Base-by-base conservation (phyloP, 2,888 invertebrate species). In the Sepiola atlantica region DNA sequence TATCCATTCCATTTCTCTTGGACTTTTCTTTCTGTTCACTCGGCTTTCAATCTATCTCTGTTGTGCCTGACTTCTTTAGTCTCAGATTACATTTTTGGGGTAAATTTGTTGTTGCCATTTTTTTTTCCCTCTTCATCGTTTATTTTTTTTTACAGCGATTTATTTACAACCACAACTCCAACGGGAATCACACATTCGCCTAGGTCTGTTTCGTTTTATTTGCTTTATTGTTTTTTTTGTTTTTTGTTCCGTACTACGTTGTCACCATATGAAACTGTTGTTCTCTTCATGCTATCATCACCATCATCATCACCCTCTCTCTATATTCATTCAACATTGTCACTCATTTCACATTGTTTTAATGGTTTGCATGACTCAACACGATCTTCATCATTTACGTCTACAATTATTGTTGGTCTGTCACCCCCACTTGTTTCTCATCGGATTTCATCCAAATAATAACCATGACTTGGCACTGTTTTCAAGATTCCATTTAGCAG, bases 91-190 rank as follows among this genome's bases (percentile, higher is more conserved):
- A 45, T 77, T 77, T n/a, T 77, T n/a, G n/a, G n/a, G n/a, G 77
- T 77, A 77, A n/a, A 77, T 32, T n/a, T 77, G 77, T 77, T 77
- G 77, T 77, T 77, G 77, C 77, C n/a, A 77, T 77, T n/a, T 77
- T 32, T 32, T 57, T 32, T 16, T 77, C n/a, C 28, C 28, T 77
- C 12, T 45, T 45, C 45, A 45, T 45, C 45, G 8, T 28, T 77
- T 28, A 28, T 77, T 77, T 77, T n/a, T 77, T 77, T 77, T 77
- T 77, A 77, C 77, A 77, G 77, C 77, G 77, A 77, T 2, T 77
- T 77, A 77, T 77, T 77, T 21, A n/a, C 77, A 77, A 77, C 77
- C 12, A 12, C 77, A 77, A 77, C 77, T n/a, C 20, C 77, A 77
- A 77, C 77, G 14, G n/a, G 77, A 77, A n/a, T 77, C 18, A 32